Evolutionary conservation across 2,797 vertebrate genomes (phyloP).

Genomic region (Anguilla pacifica): DNA sequence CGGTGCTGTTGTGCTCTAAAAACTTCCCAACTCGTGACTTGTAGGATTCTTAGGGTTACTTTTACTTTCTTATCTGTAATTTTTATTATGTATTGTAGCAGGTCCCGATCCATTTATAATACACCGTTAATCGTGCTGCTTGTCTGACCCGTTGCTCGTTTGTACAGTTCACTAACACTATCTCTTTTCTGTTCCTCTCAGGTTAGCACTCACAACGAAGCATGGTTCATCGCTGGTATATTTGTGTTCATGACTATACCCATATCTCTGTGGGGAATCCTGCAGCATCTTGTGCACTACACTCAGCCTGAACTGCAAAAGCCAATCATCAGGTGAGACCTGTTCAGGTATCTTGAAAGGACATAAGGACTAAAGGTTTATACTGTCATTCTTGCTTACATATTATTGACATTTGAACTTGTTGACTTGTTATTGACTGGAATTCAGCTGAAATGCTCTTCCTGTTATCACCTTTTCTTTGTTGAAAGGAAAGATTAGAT

Average conservation of each 20-base stretch:
- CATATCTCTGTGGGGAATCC: slow-evolving; percentile 94
- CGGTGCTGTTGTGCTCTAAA: not conserved
- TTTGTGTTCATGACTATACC: slow-evolving; percentile 97
- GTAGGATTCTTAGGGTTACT: not conserved
- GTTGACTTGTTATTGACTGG: not conserved
- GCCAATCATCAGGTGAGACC: slow-evolving; percentile 91
- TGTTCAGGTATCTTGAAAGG: not conserved
- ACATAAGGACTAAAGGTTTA: not conserved
- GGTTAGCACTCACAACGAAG: slow-evolving; percentile 92
- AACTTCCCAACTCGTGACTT: not conserved
- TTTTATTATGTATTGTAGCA: not conserved
- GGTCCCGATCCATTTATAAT: not conserved
- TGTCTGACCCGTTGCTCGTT: not conserved
- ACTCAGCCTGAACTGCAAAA: slow-evolving; percentile 97
- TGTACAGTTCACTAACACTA: not conserved
- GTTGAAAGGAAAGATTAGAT: not conserved
- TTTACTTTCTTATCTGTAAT: not conserved
- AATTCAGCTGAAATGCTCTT: not conserved
- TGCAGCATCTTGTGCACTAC: slow-evolving; percentile 96
- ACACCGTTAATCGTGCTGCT: not conserved
- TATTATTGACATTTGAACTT: not conserved
- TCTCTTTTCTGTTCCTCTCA: slow-evolving; percentile 54
- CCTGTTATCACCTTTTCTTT: not conserved
- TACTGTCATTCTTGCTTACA: not conserved
- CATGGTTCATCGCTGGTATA: slow-evolving; percentile 97